phyloP scores from a whole-genome alignment of 2,113 vertebrate genomes.

The Sceloporus undulatus region DNA sequence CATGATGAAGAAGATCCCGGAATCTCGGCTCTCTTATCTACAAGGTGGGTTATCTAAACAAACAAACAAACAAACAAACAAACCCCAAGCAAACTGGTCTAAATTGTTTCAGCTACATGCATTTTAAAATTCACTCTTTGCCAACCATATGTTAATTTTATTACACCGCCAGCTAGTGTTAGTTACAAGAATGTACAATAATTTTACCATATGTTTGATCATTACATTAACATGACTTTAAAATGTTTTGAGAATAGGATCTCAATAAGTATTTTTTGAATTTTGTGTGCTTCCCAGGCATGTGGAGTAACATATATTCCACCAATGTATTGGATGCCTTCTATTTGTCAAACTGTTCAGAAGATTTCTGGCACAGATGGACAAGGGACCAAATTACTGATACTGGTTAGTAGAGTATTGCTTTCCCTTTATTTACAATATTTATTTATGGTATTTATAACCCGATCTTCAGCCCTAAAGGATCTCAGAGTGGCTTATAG shows the following conservation, averaged over 20 bases:
- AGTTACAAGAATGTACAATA: neutral
- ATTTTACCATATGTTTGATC: neutral
- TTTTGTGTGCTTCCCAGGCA: constrained; percentile 63
- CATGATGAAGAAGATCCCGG: constrained; percentile 83
- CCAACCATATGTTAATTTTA: neutral
- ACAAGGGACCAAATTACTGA: constrained; percentile 54
- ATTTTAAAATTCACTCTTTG: neutral
- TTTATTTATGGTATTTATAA: too few relatives aligned
- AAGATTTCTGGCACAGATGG: constrained; percentile 71
- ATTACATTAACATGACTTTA: neutral
- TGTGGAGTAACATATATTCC: constrained; percentile 83
- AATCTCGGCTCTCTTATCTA: constrained; percentile 81
- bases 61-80: neutral
- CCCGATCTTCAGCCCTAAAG: too few relatives aligned
- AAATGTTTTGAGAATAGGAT: neutral
- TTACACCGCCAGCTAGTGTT: too few relatives aligned
- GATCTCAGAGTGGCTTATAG: too few relatives aligned
- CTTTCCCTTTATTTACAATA: constrained; percentile 7
- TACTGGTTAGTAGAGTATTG: constrained; percentile 55
- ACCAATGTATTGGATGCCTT: constrained; percentile 77
- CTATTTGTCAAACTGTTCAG: constrained; percentile 69
- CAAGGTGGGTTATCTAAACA: constrained; percentile 75
- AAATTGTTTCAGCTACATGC: neutral
- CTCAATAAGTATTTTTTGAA: rapidly evolving
- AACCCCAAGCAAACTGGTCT: neutral